phyloP scores from a whole-genome alignment of 2,888 invertebrate genomes.

The Hololepta plana region DNA sequence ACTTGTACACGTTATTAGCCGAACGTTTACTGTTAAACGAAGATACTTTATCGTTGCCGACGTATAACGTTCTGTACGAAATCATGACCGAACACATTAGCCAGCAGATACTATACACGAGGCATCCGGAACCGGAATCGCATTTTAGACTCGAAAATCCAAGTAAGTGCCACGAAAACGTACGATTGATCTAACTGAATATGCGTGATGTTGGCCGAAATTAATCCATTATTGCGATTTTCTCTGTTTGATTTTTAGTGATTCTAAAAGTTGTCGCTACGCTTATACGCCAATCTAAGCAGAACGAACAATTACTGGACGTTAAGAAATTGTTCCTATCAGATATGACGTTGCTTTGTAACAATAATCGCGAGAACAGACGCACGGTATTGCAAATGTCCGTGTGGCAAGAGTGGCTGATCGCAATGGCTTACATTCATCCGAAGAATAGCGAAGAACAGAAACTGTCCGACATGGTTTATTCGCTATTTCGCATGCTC shows the following conservation, averaged over 20 bases:
- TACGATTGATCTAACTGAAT: too few species aligned
- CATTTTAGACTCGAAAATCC: slow-evolving; percentile 92
- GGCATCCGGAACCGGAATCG: slow-evolving; percentile 89
- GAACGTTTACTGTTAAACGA: slow-evolving; percentile 81
- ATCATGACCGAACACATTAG: slow-evolving; percentile 95
- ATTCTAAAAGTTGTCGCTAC: slow-evolving; percentile 98
- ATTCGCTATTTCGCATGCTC: slow-evolving; percentile 91
- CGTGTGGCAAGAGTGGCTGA: slow-evolving; percentile 99
- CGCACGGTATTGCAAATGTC: slow-evolving; percentile 98
- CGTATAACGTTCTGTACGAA: slow-evolving; percentile 97
- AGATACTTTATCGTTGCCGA: slow-evolving; percentile 78
- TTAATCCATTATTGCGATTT: too few species aligned
- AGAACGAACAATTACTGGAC: slow-evolving; percentile 74
- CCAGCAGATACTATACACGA: slow-evolving; percentile 82
- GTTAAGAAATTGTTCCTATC: slow-evolving; percentile 93
- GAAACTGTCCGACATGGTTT: slow-evolving; percentile 95
- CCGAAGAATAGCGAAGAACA: slow-evolving; percentile 90
- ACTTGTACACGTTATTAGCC: slow-evolving; percentile 90
- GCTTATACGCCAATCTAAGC: slow-evolving; percentile 89
- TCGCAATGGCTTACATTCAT: slow-evolving; percentile 95
- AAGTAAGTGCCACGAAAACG: slow-evolving; percentile 62
- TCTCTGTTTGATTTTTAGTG: slow-evolving; percentile 58
- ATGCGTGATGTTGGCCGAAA: too few species aligned
- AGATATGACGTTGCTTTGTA: slow-evolving; percentile 95
- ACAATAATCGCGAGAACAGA: slow-evolving; percentile 92